These are phyloP conservation scores for Loris lydekkerianus DNA, from an alignment of 2,797 vertebrate genomes.

Conservation along the genomic window DNA sequence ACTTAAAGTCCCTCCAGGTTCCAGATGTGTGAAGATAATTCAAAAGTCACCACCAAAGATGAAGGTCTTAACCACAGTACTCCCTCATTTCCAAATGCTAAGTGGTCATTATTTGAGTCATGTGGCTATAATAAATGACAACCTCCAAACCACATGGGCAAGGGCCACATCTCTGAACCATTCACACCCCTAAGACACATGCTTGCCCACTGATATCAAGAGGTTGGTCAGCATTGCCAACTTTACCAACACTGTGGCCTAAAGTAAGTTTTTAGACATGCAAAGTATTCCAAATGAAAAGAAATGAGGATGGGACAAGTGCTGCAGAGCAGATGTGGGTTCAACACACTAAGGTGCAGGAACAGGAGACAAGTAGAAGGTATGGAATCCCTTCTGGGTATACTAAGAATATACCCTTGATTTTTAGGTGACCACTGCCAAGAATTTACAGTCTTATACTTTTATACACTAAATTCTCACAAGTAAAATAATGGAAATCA, in stretches of 20 bases:
- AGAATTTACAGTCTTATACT: slow-evolving; percentile 54
- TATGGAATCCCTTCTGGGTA: not conserved
- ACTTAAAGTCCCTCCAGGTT: slow-evolving; percentile 12
- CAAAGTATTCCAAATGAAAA: slow-evolving; percentile 30
- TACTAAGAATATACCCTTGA: not conserved
- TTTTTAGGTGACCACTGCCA: slow-evolving; percentile 9
- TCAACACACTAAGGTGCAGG: not conserved
- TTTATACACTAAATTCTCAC: slow-evolving; percentile 7
- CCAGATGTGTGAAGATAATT: not conserved
- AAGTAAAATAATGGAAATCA: slow-evolving; percentile 57
- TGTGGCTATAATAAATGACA: not conserved
- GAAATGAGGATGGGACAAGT: not conserved
- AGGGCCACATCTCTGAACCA: not conserved
- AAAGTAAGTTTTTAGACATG: slow-evolving; percentile 54
- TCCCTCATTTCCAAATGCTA: not conserved
- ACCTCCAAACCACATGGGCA: not conserved
- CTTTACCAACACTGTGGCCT: not conserved
- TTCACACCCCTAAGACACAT: not conserved
- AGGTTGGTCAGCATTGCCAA: not conserved
- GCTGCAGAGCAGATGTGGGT: not conserved
- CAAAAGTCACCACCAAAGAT: not conserved
- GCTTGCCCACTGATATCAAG: not conserved
- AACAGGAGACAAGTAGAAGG: not conserved
- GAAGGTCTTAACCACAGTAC: not conserved
- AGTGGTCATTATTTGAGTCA: not conserved